Percentiles rank a stretch among this genome's conserved stretches.
phyloP scores from a whole-genome alignment of 2,797 vertebrate genomes.

The Etheostoma perlongum region DNA sequence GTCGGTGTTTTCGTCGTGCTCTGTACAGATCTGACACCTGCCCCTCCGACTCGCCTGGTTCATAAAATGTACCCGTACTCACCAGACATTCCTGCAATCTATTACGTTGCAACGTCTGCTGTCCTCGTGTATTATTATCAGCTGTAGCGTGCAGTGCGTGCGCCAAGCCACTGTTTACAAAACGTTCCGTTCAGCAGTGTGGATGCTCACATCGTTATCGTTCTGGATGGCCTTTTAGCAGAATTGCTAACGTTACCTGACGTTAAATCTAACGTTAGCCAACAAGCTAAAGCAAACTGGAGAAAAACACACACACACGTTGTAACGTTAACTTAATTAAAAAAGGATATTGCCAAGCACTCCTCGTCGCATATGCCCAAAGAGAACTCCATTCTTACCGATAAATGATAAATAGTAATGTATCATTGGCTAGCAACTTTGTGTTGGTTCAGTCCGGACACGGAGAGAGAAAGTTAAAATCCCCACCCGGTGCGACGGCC shows the following conservation, averaged over 20 bases:
- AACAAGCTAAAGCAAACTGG: slow-evolving; percentile 45
- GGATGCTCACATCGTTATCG: no score
- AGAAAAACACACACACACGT: background rate
- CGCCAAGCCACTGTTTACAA: no score
- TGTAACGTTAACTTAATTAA: slow-evolving; percentile 30
- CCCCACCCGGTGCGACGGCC: slow-evolving; percentile 71
- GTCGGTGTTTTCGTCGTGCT: no score
- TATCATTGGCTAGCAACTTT: slow-evolving; percentile 26
- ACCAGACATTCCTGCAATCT: no score
- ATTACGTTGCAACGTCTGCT: no score
- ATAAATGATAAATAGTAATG: slow-evolving; percentile 20
- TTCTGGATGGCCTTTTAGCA: background rate
- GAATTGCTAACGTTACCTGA: slow-evolving; percentile 1
- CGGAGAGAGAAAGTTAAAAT: slow-evolving; percentile 70
- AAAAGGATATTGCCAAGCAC: slow-evolving; percentile 88
- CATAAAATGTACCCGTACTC: no score
- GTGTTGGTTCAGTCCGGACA: slow-evolving; percentile 34
- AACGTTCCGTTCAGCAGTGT: no score
- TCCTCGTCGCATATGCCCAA: slow-evolving; percentile 72
- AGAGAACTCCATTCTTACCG: slow-evolving; percentile 82
- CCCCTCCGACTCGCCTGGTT: no score
- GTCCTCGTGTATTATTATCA: no score
- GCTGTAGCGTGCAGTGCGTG: no score
- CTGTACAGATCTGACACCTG: no score
- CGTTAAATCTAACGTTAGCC: slow-evolving; percentile 61